Evolutionary conservation across 2,888 invertebrate genomes (phyloP).

Genomic region (Andrena trimmerana): DNA sequence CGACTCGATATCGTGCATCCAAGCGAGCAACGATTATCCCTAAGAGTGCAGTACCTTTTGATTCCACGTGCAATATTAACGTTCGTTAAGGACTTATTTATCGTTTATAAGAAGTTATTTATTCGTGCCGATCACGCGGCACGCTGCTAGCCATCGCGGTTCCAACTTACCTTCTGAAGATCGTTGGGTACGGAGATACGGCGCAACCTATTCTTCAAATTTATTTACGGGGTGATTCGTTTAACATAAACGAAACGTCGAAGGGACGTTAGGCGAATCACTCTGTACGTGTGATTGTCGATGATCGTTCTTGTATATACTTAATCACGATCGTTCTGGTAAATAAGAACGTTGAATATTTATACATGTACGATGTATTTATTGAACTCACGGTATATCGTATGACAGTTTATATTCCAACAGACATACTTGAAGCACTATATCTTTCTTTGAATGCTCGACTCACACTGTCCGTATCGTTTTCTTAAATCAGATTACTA

Average conservation of each 20-base stretch:
- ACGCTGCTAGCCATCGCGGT: constrained; percentile 62
- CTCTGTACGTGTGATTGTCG: constrained; percentile 25
- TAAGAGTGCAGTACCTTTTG: constrained; percentile 56
- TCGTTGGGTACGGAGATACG: constrained; percentile 3
- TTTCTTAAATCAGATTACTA: constrained; percentile 17
- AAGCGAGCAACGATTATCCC: constrained; percentile 35
- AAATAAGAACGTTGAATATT: constrained; percentile 47
- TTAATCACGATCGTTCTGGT: constrained; percentile 52
- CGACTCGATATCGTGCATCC: constrained; percentile 19
- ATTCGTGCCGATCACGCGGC: constrained; percentile 54
- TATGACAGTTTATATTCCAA: constrained; percentile 42
- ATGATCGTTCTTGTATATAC: constrained; percentile 65
- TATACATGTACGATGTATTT: constrained; percentile 56
- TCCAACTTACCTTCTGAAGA: constrained; percentile 32
- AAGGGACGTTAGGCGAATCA: background rate
- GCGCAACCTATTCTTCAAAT: constrained; percentile 29
- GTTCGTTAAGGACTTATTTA: constrained; percentile 45
- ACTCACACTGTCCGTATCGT: constrained; percentile 25
- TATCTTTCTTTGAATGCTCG: constrained; percentile 24
- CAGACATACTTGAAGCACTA: constrained; percentile 28
- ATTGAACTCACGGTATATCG: constrained; percentile 53
- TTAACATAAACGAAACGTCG: background rate
- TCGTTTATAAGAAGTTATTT: constrained; percentile 58
- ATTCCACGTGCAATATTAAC: constrained; percentile 69
- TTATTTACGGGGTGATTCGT: background rate